These are phyloP conservation scores for Drosophila phalerata DNA, from an alignment of 2,888 invertebrate species.

Conservation along the genomic window DNA sequence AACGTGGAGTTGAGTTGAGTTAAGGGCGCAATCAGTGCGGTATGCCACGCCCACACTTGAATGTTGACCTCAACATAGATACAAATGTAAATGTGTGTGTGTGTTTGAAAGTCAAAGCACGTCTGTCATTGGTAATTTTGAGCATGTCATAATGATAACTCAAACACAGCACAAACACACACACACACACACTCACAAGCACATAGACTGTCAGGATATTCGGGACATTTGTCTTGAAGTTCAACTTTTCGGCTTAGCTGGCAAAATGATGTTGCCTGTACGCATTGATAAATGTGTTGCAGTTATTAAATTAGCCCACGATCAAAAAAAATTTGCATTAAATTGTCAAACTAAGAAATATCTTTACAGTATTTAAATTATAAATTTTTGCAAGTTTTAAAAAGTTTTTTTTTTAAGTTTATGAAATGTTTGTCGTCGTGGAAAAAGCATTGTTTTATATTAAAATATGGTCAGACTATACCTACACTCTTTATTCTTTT, in stretches of 20 bases:
- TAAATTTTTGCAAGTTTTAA: background rate
- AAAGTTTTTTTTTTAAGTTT: too few species aligned
- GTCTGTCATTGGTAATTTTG: constrained; percentile 81
- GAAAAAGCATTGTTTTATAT: constrained; percentile 19
- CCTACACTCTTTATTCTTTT: constrained; percentile 5
- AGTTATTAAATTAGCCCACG: constrained; percentile 62
- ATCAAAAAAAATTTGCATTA: background rate
- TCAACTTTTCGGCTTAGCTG: constrained; percentile 2
- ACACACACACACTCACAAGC: constrained; percentile 10
- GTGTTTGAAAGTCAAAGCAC: constrained; percentile 65
- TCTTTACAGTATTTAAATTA: background rate
- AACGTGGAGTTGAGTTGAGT: constrained; percentile 28
- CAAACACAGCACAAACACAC: constrained; percentile 58
- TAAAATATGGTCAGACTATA: constrained; percentile 19
- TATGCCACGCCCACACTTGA: constrained; percentile 37
- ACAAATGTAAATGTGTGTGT: background rate
- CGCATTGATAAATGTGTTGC: constrained; percentile 48
- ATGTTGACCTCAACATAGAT: constrained; percentile 43
- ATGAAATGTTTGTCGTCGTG: constrained; percentile 5
- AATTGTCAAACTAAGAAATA: background rate
- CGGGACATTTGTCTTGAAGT: constrained; percentile 25
- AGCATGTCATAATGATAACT: constrained; percentile 81
- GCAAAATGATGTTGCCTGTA: constrained; percentile 14
- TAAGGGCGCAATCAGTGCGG: constrained; percentile 53
- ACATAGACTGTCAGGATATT: constrained; percentile 15